Base-by-base conservation (phyloP, 2,888 invertebrate species). In the Taenaris catops region DNA sequence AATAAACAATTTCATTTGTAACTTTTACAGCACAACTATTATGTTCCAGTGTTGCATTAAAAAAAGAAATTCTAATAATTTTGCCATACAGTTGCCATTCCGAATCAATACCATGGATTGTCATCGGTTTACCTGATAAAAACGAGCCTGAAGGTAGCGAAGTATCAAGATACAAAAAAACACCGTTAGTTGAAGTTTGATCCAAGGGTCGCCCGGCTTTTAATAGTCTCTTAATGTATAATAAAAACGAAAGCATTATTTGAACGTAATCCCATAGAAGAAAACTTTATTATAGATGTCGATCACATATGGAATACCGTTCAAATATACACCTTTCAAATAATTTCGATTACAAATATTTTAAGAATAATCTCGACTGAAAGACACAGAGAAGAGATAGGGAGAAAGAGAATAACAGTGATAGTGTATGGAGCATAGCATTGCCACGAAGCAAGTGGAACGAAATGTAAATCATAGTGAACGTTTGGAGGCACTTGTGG, bases 81-180 rank as follows among this genome's bases (percentile, higher is more conserved):
- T 81, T 64, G 80, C 75, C 73, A 76, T 83, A 76, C 80, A 80
- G 55, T 78, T 81, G 75, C 72, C 84, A 86, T 86, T 84, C 81
- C 75, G 74, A 75, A 57, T 78, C 63, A 74, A 73, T 73, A 76
- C 70, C 65, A 75, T 73, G 67, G 64, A 70, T 67, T 69, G 57
- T 73, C 42, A 66, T 62, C 69, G 90, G 90, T 91, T 93, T 93
- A 93, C 93, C 93, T 93, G 93, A 93, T 89, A 93, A 90, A 91
- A 93, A 93, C 90, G 93, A 92, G 92, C 92, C 92, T 92, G 92
- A 90, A 89, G 90, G 89, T 90, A 89, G 91, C 91, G 89, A 89
- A 88, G 90, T 89, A 89, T 84, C 57, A 67, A 83, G 75, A 81
- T 86, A 86, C 83, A 89, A 79, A 74, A 79, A 87, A 69, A 83